Evolutionary conservation across 1,140 invertebrate species (phyloP).

Genomic region (Cheumatopsyche charites): DNA sequence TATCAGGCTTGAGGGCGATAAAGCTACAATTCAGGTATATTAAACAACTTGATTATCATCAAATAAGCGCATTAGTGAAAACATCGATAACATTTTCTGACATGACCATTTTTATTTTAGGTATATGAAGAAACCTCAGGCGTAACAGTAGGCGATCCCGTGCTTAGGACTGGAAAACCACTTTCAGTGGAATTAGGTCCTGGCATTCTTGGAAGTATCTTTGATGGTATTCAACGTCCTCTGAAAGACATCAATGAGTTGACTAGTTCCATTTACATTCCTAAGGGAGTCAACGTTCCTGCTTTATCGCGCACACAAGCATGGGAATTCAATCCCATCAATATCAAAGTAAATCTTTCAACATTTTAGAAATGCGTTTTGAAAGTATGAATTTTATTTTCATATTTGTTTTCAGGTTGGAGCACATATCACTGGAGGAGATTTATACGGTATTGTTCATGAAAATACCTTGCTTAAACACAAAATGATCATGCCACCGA

Average conservation of each 20-base stretch:
- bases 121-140: slow-evolving; percentile 99
- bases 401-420: slow-evolving; percentile 71
- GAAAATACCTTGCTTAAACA: slow-evolving; percentile 99
- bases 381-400: neutral
- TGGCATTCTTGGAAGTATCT: slow-evolving; percentile 98
- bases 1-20: slow-evolving; percentile 98
- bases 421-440: slow-evolving; percentile 97
- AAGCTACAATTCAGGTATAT: slow-evolving; percentile 95
- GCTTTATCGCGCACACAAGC: slow-evolving; percentile 78
- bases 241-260: slow-evolving; percentile 95
- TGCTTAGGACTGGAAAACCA: slow-evolving; percentile 96
- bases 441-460: slow-evolving; percentile 94
- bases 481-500: slow-evolving; percentile 92
- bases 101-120: slow-evolving; percentile 56
- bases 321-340: slow-evolving; percentile 94
- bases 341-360: slow-evolving; percentile 73
- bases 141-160: slow-evolving; percentile 99
- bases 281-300: slow-evolving; percentile 96
- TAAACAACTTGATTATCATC: neutral
- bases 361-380: neutral
- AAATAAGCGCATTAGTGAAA: too few relatives aligned
- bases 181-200: slow-evolving; percentile 98
- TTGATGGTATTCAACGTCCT: slow-evolving; percentile 99
- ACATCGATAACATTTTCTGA: too few relatives aligned
- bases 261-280: slow-evolving; percentile 97